These are phyloP conservation scores for Riparia riparia DNA, from an alignment of 2,113 vertebrate genomes.

Conservation along the genomic window DNA sequence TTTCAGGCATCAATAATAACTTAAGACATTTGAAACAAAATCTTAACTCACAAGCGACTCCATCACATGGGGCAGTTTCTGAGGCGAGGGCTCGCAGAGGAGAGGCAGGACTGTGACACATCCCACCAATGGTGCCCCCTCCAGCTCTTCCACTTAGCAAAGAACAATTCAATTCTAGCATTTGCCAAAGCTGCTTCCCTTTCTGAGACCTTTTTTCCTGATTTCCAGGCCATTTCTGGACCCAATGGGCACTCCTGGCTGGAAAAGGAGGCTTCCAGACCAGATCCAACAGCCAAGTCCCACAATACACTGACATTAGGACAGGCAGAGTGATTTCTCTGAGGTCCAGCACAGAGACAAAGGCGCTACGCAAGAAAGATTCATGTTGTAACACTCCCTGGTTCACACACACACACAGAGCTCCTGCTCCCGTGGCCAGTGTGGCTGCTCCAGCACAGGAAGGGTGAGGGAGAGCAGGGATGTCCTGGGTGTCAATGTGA, in stretches of 20 bases:
- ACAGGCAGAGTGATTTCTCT: not conserved
- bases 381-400: not conserved
- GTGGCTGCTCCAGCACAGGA: not conserved
- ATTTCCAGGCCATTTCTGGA: not conserved
- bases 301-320: not conserved
- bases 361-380: not conserved
- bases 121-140: not conserved
- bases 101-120: not conserved
- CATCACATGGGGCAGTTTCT: not conserved
- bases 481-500: not conserved
- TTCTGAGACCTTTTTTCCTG: not conserved
- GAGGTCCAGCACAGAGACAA: not conserved
- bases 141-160: not conserved
- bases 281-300: not conserved
- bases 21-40: constrained; percentile 37
- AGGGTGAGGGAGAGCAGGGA: not conserved
- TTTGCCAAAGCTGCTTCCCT: not conserved
- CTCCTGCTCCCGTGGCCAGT: fast-evolving
- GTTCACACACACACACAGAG: not conserved
- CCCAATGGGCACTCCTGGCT: not conserved
- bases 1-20: constrained; percentile 63
- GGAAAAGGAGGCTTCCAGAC: not conserved
- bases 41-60: constrained; percentile 41
- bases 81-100: not conserved
- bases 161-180: not conserved